These are phyloP conservation scores for Serranus cabrilla DNA, from an alignment of 2,797 vertebrate species.

Conservation along the genomic window DNA sequence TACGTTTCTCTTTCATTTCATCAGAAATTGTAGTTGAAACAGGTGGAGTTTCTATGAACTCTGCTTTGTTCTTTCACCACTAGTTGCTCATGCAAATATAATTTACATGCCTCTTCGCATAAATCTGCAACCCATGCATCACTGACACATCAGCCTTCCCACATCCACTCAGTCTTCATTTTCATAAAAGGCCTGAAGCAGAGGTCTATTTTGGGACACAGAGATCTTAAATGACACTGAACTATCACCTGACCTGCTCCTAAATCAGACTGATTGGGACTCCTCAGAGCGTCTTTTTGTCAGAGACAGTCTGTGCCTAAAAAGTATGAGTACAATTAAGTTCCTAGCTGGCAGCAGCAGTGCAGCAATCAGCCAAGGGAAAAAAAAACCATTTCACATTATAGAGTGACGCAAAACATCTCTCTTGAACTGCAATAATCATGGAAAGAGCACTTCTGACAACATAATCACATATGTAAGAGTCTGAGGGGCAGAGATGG, in stretches of 20 bases:
- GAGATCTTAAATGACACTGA: constrained; percentile 33
- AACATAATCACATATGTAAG: constrained; percentile 30
- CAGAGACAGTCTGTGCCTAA: neutral
- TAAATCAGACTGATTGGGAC: constrained; percentile 34
- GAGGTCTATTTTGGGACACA: constrained; percentile 15
- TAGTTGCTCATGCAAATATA: constrained; percentile 58
- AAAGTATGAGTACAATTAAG: constrained; percentile 36
- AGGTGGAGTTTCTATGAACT: neutral
- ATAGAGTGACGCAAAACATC: constrained; percentile 39
- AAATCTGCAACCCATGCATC: constrained; percentile 47
- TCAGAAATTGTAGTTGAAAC: neutral
- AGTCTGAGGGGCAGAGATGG: constrained; percentile 6
- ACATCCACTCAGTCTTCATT: constrained; percentile 35
- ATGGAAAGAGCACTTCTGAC: constrained; percentile 36
- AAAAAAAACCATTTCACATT: constrained; percentile 39
- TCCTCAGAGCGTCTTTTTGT: constrained; percentile 9
- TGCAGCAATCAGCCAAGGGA: constrained; percentile 34
- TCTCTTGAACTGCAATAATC: constrained; percentile 44
- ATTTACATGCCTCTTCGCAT: constrained; percentile 66
- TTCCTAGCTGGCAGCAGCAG: constrained; percentile 9
- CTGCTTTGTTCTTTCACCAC: constrained; percentile 37
- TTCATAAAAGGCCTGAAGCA: constrained; percentile 19
- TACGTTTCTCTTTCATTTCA: neutral
- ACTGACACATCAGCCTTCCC: constrained; percentile 42
- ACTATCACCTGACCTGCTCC: constrained; percentile 30